phyloP scores from a whole-genome alignment of 2,797 vertebrate species.

The Sus cebifrons region DNA sequence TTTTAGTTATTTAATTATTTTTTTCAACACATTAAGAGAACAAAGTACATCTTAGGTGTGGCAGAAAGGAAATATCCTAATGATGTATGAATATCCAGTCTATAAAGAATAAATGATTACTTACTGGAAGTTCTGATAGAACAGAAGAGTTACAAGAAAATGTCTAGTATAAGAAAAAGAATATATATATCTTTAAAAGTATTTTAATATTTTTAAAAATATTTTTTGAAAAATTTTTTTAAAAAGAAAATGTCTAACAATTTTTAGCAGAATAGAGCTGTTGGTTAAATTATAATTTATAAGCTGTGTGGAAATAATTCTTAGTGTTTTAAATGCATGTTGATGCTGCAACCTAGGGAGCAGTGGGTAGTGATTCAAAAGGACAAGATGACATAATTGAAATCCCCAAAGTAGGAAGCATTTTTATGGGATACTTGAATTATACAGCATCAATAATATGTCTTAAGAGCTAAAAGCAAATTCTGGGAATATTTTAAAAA shows the following conservation, averaged over 20 bases:
- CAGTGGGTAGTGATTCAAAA: not conserved
- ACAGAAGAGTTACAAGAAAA: not conserved
- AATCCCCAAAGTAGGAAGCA: not conserved
- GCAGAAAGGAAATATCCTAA: not conserved
- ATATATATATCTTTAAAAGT: too few relatives aligned
- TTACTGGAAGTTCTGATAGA: not conserved
- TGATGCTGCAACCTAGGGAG: not conserved
- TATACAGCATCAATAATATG: not conserved
- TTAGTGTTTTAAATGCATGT: not conserved
- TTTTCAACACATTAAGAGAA: not conserved
- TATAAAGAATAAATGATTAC: not conserved
- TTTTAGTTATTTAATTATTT: not conserved
- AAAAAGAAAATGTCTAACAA: not conserved
- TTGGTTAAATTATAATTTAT: not conserved
- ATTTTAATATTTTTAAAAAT: too few relatives aligned
- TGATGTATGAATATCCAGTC: not conserved
- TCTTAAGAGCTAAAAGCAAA: not conserved
- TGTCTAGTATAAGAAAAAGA: not conserved
- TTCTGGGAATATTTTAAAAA: not conserved
- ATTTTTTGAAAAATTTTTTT: too few relatives aligned
- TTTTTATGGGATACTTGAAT: not conserved
- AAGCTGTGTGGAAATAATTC: not conserved
- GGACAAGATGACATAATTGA: not conserved
- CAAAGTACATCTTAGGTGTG: not conserved
- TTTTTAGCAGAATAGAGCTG: not conserved